These are phyloP conservation scores for Lutjanus erythropterus DNA, from an alignment of 2,113 vertebrate genomes.

Conservation along the genomic window DNA sequence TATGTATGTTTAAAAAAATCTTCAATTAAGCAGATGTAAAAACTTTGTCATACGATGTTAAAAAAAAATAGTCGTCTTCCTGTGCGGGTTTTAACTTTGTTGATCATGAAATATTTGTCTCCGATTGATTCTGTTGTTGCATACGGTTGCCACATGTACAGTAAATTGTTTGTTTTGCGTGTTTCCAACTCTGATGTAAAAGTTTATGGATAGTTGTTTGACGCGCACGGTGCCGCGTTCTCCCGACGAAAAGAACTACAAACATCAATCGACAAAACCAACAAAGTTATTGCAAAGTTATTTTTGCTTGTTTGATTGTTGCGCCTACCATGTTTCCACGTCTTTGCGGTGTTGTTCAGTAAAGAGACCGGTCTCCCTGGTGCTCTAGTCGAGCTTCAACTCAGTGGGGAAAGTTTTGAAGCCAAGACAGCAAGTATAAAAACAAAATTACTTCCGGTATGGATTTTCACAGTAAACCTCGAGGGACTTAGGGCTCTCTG, in stretches of 20 bases:
- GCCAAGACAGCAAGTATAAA: neutral
- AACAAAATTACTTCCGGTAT: neutral
- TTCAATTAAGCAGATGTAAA: neutral
- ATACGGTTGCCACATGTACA: neutral
- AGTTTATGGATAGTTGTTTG: neutral
- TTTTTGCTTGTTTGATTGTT: neutral
- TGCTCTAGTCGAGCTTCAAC: constrained; percentile 38
- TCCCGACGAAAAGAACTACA: neutral
- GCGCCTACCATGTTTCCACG: constrained; percentile 79
- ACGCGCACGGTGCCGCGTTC: neutral
- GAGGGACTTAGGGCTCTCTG: neutral
- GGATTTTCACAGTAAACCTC: constrained; percentile 40
- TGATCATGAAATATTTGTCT: too few relatives aligned
- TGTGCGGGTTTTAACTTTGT: neutral
- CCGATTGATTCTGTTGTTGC: too few relatives aligned
- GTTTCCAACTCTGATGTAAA: neutral
- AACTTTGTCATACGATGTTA: too few relatives aligned
- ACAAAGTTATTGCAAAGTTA: neutral
- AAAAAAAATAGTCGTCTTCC: neutral
- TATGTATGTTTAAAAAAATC: neutral
- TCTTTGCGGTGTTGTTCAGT: constrained; percentile 7
- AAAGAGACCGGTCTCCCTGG: neutral
- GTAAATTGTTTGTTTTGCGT: neutral
- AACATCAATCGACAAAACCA: neutral
- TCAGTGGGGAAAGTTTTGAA: constrained; percentile 1